Base-by-base conservation (phyloP, 2,888 invertebrate species). In the Dryadula phaetusa region DNA sequence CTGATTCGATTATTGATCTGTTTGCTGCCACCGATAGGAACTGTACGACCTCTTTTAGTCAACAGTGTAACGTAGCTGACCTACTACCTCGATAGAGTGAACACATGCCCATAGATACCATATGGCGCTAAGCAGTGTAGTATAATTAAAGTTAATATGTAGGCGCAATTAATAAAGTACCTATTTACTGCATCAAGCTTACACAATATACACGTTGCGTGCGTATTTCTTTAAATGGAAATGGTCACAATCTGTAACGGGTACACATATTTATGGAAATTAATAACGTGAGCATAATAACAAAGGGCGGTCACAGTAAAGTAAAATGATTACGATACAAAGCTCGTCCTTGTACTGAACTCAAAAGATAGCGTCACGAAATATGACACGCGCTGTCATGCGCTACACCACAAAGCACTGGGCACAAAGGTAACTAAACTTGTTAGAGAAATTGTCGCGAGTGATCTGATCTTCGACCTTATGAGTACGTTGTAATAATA, bases 381-480 rank as follows among this genome's bases (percentile, higher is more conserved):
- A 80, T 77, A 74, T 70, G 70, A 72, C 74, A 71, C 70, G 70
- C 70, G 68, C 70, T 67, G 70, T 72, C 69, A 68, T 68, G 74
- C 69, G 56, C 62, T 61, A 18, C 63, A 56, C 67, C 72, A 73
- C 74, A 73, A 72, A 71, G 73, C 70, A 76, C 77, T 80, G 78
- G 80, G 81, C 76, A 80, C 79, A 78, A 82, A 79, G 77, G 71
- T 75, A 60, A 32, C 44, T 42, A 71, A 67, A 71, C 75, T 72
- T 76, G 73, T 67, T 56, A 63, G 80, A 82, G 85, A 86, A 85
- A 85, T 84, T 84, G 86, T 85, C 84, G 81, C 85, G 83, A 79
- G 82, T 83, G 84, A 89, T 88, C 85, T 82, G 84, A 89, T 86
- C 86, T 88, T 46, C 78, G 79, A 75, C 76, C 78, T 80, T 82